Percentiles rank a stretch among this genome's conserved stretches.
These are phyloP conservation scores for Dipodomys ordii DNA, from an alignment of 2,113 vertebrate species.

Conservation along the genomic window DNA sequence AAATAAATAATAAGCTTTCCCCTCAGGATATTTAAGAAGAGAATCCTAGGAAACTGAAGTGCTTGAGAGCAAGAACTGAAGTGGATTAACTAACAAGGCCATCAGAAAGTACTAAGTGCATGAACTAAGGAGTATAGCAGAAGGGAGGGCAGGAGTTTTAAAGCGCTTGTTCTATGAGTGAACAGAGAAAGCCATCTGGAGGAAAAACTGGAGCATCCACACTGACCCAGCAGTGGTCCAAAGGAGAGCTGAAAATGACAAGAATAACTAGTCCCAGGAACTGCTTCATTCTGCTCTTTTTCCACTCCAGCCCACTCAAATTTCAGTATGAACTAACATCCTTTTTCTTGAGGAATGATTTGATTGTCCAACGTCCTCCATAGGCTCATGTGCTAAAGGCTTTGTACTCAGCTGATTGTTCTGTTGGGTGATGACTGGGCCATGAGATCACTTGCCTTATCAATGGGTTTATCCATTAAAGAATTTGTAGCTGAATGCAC, in stretches of 20 bases:
- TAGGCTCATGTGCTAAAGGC: background rate
- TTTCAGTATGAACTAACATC: background rate
- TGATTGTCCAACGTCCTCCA: background rate
- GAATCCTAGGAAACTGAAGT: background rate
- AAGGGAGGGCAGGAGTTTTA: background rate
- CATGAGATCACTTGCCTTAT: background rate
- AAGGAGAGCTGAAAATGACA: accelerated
- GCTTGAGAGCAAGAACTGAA: background rate
- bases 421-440: too few species aligned
- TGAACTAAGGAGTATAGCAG: background rate
- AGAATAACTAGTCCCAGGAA: background rate
- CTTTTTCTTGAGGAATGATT: background rate
- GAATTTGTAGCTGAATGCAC: background rate
- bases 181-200: background rate
- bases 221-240: background rate
- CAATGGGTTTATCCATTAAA: background rate
- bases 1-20: background rate
- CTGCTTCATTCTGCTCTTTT: background rate
- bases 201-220: background rate
- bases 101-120: background rate
- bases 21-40: background rate
- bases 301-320: background rate
- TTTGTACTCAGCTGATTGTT: background rate
- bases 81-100: background rate
- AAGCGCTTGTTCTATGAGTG: background rate